Evolutionary conservation across 2,888 invertebrate species (phyloP), one percentile per base, ranked within the genome.

Genomic region (Dusona sp.): DNA sequence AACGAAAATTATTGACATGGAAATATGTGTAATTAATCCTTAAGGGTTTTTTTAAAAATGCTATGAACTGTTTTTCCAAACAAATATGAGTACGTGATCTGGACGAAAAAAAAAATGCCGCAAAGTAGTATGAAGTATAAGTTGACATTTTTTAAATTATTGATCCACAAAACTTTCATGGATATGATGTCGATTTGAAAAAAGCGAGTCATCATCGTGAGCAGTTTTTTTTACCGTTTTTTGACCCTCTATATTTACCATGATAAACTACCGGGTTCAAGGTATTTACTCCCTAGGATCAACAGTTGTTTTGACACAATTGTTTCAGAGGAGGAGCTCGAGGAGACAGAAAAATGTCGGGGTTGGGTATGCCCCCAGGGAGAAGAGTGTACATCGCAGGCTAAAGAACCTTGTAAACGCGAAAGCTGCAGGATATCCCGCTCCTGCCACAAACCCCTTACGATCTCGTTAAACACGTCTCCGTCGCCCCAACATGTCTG

Each of bases 341-440:
- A 75, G 54, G 65, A 54, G 9, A 86, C 84, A 75, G 89, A 90
- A 22, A 80, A 90, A 42, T 93, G 93, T 81, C 89, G 86, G 9
- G 93, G 93, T 42, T 93, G 93, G 93, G 87, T 93, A 25, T 93
- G 93, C 38, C 93, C 93, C 25, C 81, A 65, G 33, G 80, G 61
- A 73, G 90, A 91, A 25, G 88, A 80, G 25, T 93, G 93, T 79
- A 64, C 42, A 6, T 89, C 90, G 0, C 79, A 85, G 54, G 61
- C 85, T 45, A 74, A 88, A 54, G 86, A 57, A 38, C 75, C 89
- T 9, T 92, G 92, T 74, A 78, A 83, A 22, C 42, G 72, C 6
- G 79, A 87, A 13, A 77, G 88, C 42, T 93, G 92, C 72, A 82
- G 68, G 19, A 79, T 91, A 54, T 84, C 83, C 9, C 88, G 92